Conservation (phyloP, 2,888 invertebrate genomes). For the Chaetogeoica ovagalla region DNA sequence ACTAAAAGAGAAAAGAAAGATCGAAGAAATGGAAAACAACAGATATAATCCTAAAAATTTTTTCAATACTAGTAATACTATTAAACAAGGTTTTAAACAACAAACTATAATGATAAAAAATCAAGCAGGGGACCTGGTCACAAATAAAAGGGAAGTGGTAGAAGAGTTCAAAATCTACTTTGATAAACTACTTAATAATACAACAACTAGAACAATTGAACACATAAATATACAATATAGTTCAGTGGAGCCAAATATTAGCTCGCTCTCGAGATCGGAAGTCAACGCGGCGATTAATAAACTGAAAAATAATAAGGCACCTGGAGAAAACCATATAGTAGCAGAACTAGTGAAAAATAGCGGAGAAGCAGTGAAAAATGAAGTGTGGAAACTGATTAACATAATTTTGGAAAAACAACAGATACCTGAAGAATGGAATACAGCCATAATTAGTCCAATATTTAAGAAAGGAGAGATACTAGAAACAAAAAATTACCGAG, state of each 20-base stretch:
- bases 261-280: slow-evolving; percentile 6
- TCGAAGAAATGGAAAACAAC: slow-evolving; percentile 14
- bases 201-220: slow-evolving; percentile 11
- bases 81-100: slow-evolving; percentile 15
- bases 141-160: slow-evolving; percentile 3
- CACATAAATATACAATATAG: slow-evolving; percentile 5
- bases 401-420: no score
- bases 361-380: no score
- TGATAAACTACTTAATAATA: slow-evolving; percentile 11
- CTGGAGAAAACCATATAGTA: no score
- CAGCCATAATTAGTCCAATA: no score
- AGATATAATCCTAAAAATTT: slow-evolving; percentile 5
- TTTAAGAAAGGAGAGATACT: no score
- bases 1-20: slow-evolving; percentile 10
- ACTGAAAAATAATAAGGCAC: slow-evolving; percentile 11
- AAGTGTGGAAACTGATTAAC: no score
- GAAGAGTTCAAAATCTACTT: slow-evolving; percentile 5
- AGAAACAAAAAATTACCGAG: no score
- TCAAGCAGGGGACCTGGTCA: slow-evolving; percentile 2
- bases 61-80: slow-evolving; percentile 12
- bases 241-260: slow-evolving; percentile 11
- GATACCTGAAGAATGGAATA: no score
- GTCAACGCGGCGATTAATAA: slow-evolving; percentile 6
- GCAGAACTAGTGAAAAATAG: no score
- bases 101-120: slow-evolving; percentile 11